A percentile compares a stretch with the other conserved stretches of the same genome.
Conservation (phyloP, 1,140 invertebrate genomes). For the Mizuhopecten yessoensis region DNA sequence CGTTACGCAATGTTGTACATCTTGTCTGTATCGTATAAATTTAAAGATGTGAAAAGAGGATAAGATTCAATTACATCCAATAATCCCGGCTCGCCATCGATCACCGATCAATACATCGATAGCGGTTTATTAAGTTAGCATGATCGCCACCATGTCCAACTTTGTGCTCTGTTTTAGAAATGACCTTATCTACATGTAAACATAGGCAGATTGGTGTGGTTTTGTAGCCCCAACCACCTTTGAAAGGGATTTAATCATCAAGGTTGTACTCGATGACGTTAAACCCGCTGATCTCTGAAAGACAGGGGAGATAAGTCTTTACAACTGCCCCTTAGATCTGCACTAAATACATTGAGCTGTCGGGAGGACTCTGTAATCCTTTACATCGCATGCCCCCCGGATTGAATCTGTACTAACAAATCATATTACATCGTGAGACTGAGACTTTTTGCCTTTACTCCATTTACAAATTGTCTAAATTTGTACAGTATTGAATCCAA, state of each 20-base stretch:
- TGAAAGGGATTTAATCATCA: conserved; percentile 17
- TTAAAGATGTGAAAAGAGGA: conserved; percentile 27
- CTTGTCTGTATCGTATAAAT: conserved; percentile 23
- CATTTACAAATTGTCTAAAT: no score
- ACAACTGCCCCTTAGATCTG: neutral
- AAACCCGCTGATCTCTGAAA: conserved; percentile 17
- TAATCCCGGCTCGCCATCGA: neutral
- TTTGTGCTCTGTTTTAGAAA: conserved; percentile 22
- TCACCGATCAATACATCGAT: neutral
- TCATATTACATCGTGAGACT: neutral
- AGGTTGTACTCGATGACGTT: neutral
- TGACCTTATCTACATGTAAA: conserved; percentile 4
- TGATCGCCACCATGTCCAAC: neutral
- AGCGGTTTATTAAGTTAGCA: neutral
- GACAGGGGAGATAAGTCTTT: neutral
- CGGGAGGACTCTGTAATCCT: neutral
- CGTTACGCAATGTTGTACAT: conserved; percentile 37
- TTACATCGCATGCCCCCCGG: neutral
- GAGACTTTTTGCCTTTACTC: neutral
- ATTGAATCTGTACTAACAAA: neutral
- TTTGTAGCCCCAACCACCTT: neutral
- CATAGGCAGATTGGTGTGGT: neutral
- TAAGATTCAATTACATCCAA: conserved; percentile 11
- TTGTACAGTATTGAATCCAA: no score
- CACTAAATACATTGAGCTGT: neutral